Evolutionary conservation across 1,140 invertebrate genomes (phyloP), one percentile per base, ranked within the genome.

Genomic region (Colletes gigas): DNA sequence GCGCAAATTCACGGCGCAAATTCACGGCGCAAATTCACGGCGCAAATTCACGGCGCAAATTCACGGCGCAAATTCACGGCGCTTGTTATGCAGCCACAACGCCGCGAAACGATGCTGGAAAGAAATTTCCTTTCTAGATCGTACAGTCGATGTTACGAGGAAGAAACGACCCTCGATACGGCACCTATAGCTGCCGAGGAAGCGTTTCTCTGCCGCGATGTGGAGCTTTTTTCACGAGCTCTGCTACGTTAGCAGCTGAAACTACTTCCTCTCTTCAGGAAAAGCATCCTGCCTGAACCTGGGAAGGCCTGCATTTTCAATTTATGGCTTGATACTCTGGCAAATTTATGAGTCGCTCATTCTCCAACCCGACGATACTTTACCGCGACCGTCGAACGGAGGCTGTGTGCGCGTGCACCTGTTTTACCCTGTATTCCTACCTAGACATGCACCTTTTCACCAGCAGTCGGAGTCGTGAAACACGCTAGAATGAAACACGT

Each of bases 301-400:
- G 14, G 8, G 55, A 52, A 62, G 82, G 74, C 69, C 73, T 83
- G 83, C 83, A 88, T 90, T 91, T 88, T 90, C 86, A 91, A 90
- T 90, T 90, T 91, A 89, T 88, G 75, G 81, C 78, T 84, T 85
- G 83, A 89, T 89, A 89, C 88, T 85, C 80, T 55, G 72, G 67
- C 73, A 83, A 90, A 90, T 89, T 90, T 91, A 90, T 87, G 84
- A 83, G 76, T 21, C 68, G 67, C 19, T 50, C 75, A 78, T 81
- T 75, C 82, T 74, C 69, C 41, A 44, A 59, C 65, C 62, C 75
- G 76, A 30, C 30, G 83, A 86, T 84, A 83, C 81, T 81, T 76
- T 62, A 19, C 55, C 30, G 19, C 44, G 47, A 69, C 50, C 63
- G 75, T 21, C 39, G 60, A 39, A 39, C 14, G 21, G 30, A 15